Evolutionary conservation across 2,797 vertebrate species (phyloP).

Genomic region (Danio kyathit): DNA sequence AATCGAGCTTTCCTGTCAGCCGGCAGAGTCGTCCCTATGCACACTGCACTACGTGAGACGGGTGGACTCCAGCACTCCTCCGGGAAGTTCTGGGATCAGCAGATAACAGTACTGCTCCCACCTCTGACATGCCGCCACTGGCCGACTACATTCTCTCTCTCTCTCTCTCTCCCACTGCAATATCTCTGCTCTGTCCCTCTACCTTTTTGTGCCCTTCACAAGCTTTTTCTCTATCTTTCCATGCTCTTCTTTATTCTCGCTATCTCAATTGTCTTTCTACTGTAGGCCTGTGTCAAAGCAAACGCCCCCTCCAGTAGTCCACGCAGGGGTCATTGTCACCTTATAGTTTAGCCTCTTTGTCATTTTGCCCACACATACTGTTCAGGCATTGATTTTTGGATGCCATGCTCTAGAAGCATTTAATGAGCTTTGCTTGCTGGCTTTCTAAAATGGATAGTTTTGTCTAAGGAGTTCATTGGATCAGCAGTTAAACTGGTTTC

Average conservation of each 20-base stretch:
- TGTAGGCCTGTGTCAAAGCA: slow-evolving; percentile 37
- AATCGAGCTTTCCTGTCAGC: slow-evolving; percentile 90
- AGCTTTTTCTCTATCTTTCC: slow-evolving; percentile 33
- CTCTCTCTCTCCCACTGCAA: slow-evolving; percentile 29
- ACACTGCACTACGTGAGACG: slow-evolving; percentile 78
- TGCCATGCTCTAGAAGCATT: slow-evolving; percentile 43
- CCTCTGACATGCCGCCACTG: slow-evolving; percentile 75
- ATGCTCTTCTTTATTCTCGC: slow-evolving; percentile 6
- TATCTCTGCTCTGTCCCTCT: slow-evolving; percentile 27
- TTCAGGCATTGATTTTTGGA: slow-evolving; percentile 46
- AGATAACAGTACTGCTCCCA: slow-evolving; percentile 85
- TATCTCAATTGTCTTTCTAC: slow-evolving; percentile 47
- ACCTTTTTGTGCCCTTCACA: slow-evolving; percentile 27
- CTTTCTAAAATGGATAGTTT: not conserved
- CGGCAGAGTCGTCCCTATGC: slow-evolving; percentile 71
- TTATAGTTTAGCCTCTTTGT: slow-evolving; percentile 51
- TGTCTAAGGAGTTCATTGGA: not conserved
- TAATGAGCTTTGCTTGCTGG: slow-evolving; percentile 49
- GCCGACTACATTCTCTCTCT: slow-evolving; percentile 51
- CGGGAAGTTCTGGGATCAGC: slow-evolving; percentile 92
- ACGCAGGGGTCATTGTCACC: slow-evolving; percentile 44
- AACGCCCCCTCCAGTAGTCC: slow-evolving; percentile 19
- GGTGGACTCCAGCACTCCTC: slow-evolving; percentile 83
- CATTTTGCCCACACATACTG: slow-evolving; percentile 45
- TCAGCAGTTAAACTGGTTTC: not conserved